Evolutionary conservation across 1,140 invertebrate species (phyloP).

Genomic region (Drosophila paulistorum): DNA sequence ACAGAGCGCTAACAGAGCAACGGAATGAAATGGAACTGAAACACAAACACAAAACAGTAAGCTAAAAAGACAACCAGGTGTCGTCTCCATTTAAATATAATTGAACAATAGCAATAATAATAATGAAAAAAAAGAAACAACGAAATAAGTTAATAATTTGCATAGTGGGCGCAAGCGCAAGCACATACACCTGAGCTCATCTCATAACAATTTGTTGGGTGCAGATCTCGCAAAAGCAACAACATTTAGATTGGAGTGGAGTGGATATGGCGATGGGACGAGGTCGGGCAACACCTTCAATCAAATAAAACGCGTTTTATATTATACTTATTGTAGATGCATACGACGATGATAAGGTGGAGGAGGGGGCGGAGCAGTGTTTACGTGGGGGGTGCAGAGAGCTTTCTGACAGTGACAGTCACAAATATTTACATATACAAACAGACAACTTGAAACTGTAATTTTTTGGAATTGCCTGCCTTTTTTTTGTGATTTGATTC

Average conservation of each 20-base stretch:
- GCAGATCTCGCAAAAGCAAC: conserved; percentile 25
- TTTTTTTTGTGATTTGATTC: conserved; percentile 3
- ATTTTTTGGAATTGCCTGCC: conserved; percentile 8
- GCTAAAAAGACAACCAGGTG: conserved; percentile 50
- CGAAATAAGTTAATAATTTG: conserved; percentile 44
- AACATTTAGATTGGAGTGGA: conserved; percentile 28
- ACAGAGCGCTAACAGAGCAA: too few relatives aligned
- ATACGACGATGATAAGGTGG: too few relatives aligned
- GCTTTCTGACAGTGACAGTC: not conserved
- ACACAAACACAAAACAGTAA: conserved; percentile 15
- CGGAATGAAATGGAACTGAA: too few relatives aligned
- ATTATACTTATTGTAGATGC: conserved; percentile 19
- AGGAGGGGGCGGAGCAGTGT: not conserved
- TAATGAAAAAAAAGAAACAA: not conserved
- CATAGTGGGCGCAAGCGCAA: conserved; percentile 51
- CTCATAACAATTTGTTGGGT: conserved; percentile 70
- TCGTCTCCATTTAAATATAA: conserved; percentile 78
- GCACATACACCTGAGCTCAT: conserved; percentile 67
- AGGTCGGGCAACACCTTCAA: conserved; percentile 54
- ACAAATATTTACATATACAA: conserved; percentile 3
- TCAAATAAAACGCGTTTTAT: conserved; percentile 44
- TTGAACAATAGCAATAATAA: conserved; percentile 42
- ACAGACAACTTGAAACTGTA: conserved; percentile 12
- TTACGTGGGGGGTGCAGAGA: not conserved
- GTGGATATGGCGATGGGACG: conserved; percentile 12